These are phyloP conservation scores for Ommatoiulus sabulosus DNA, from an alignment of 2,888 invertebrate genomes.

Conservation along the genomic window DNA sequence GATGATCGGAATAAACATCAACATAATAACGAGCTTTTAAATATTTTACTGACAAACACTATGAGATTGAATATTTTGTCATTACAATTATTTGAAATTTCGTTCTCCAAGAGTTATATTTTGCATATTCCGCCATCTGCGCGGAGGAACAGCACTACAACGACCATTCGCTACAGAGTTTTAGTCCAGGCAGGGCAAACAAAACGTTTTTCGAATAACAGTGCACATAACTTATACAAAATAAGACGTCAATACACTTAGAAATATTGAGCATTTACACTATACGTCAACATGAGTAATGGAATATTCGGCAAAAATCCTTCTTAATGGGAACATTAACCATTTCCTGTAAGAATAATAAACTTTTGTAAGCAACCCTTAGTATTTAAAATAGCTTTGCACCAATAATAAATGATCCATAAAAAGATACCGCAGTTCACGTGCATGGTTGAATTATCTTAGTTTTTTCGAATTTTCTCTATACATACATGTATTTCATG, in stretches of 20 bases:
- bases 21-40: too few species aligned
- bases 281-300: neutral
- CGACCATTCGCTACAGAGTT: neutral
- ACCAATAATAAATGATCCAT: neutral
- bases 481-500: too few species aligned
- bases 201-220: neutral
- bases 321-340: neutral
- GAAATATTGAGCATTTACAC: slow-evolving; percentile 8
- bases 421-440: neutral
- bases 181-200: neutral
- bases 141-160: neutral
- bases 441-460: too few species aligned
- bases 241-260: slow-evolving; percentile 10
- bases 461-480: too few species aligned
- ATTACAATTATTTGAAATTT: slow-evolving; percentile 19
- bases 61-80: slow-evolving; percentile 5
- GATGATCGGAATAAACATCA: too few species aligned
- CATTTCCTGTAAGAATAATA: neutral
- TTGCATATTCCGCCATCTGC: neutral
- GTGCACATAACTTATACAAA: slow-evolving; percentile 17
- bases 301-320: neutral
- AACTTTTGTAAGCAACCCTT: neutral
- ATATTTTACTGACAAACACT: slow-evolving; percentile 18
- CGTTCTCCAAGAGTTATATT: neutral
- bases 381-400: neutral